Conservation (phyloP, 2,888 invertebrate genomes). For the Syrista parreyssii region DNA sequence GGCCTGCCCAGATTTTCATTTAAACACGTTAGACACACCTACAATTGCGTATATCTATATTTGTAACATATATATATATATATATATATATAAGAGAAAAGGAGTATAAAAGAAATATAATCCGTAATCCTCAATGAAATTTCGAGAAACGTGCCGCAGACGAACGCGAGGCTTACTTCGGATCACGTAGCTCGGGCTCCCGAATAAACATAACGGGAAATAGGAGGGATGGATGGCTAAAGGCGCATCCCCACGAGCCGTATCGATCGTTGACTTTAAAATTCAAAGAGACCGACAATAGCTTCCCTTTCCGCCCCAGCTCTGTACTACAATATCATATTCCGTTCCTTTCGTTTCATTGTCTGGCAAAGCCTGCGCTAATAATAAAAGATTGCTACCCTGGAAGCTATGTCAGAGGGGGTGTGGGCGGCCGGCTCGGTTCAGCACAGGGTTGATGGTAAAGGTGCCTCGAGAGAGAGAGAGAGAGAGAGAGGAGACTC, state of each 20-base stretch:
- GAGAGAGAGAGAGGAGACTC: constrained; percentile 34
- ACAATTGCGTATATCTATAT: too few species aligned
- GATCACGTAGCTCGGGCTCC: constrained; percentile 24
- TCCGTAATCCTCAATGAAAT: constrained; percentile 22
- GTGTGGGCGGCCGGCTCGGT: not conserved
- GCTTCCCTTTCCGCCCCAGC: constrained; percentile 54
- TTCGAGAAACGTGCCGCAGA: constrained; percentile 10
- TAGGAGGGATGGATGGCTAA: constrained; percentile 49
- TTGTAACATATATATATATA: too few species aligned
- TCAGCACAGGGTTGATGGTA: not conserved
- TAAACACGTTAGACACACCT: too few species aligned
- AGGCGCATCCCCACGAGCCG: constrained; percentile 63
- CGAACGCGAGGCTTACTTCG: constrained; percentile 16
- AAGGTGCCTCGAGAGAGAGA: constrained; percentile 26
- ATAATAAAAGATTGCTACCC: constrained; percentile 67
- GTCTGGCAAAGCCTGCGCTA: constrained; percentile 67
- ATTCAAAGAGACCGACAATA: constrained; percentile 68
- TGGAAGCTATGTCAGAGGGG: constrained; percentile 54
- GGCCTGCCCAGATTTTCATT: too few species aligned
- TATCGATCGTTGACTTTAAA: constrained; percentile 67
- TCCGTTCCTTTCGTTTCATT: constrained; percentile 67
- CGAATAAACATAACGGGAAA: constrained; percentile 25
- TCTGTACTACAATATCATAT: constrained; percentile 64
- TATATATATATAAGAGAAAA: too few species aligned
- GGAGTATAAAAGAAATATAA: not conserved